Base-by-base conservation (phyloP, 2,797 vertebrate genomes). In the Centropyge bicolor region DNA sequence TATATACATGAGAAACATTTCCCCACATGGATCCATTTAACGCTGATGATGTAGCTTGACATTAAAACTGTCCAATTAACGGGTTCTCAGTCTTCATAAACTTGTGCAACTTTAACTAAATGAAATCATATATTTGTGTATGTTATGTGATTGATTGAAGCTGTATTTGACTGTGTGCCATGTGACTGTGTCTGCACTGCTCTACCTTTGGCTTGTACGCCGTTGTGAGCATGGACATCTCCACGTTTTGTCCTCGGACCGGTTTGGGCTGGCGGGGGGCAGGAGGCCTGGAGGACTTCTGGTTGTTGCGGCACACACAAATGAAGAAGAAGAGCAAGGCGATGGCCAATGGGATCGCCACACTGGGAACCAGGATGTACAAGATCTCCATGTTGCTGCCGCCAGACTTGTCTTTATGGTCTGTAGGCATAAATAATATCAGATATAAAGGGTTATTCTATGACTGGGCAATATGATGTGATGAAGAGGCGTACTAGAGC, bases 241-340 rank as follows among this genome's bases (percentile, higher is more conserved):
- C 98, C 2, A 99, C 98, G 0, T 99, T 99, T 73, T 99, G 98
- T 0, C 98, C 98, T 7, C 98, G 91, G 8, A 99, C 98, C 0
- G 96, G 97, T 49, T 99, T 99, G 0, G 98, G 98, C 74, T 98
- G 98, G 14, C 97, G 94, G 11, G 96, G 96, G 0, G 95, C 95
- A 0, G 97, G 96, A 0, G 98, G 97, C 1, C 96, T 95, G 0
- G 98, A 92, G 0, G 97, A 93, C 93, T 99, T 99, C 94, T 99
- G 98, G 85, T 97, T 99, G 93, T 98, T 99, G n/a, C 98, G 97
- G 82, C 98, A 99, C 79, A 99, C 96, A 7, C 98, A 99, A 75
- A 99, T 98, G 86, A 99, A 99, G 93, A 99, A 98, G 94, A 99
- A 99, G 68, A 99, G 95, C 81, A 99, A 80, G 19, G 97, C 97